Evolutionary conservation across 2,113 vertebrate genomes (phyloP).

Genomic region (Erinaceus europaeus): DNA sequence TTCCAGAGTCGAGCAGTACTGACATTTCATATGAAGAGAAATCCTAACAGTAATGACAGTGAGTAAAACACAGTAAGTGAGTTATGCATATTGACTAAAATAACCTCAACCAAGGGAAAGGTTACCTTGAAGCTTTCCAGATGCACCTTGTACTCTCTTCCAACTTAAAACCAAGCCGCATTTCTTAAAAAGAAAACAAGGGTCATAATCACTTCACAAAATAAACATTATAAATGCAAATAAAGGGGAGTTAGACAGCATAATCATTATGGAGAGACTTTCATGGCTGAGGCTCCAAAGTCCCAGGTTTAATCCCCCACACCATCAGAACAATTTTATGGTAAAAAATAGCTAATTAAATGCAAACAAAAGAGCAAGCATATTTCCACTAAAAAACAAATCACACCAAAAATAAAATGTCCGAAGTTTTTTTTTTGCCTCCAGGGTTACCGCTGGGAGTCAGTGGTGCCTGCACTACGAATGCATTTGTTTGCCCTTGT

Average conservation of each 20-base stretch:
- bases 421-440: too few species aligned
- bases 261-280: too few species aligned
- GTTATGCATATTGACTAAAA: background rate
- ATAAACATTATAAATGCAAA: too few species aligned
- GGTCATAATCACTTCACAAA: constrained; percentile 6
- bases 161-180: constrained; percentile 99
- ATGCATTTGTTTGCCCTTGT: too few species aligned
- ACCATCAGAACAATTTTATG: too few species aligned
- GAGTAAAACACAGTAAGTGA: background rate
- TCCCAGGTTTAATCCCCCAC: too few species aligned
- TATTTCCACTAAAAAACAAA: background rate
- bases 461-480: too few species aligned
- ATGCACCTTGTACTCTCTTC: constrained; percentile 99
- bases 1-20: too few species aligned
- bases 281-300: too few species aligned
- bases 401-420: background rate
- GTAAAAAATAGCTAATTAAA: too few species aligned
- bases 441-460: too few species aligned
- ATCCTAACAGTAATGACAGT: background rate
- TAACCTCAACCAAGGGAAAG: constrained; percentile 19
- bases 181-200: constrained; percentile 86
- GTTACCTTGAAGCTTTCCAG: constrained; percentile 98
- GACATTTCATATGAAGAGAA: background rate
- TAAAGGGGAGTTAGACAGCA: too few species aligned
- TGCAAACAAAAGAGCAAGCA: background rate